phyloP scores from a whole-genome alignment of 2,888 invertebrate genomes.

The Cheiracanthium punctorium region DNA sequence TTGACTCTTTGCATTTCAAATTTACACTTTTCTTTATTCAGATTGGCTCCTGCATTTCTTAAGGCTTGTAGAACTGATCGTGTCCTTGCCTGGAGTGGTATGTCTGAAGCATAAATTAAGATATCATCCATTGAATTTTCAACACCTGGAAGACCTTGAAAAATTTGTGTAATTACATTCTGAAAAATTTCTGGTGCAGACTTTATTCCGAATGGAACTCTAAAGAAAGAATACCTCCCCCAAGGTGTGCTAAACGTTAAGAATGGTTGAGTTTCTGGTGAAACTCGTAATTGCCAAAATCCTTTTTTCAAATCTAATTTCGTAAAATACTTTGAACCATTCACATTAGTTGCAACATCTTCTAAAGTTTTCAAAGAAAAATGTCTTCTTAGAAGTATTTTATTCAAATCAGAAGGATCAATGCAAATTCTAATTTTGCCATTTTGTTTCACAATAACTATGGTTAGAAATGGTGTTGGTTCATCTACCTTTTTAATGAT shows the following conservation, averaged over 20 bases:
- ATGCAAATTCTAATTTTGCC: neutral
- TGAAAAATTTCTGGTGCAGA: neutral
- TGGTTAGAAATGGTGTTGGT: too few species aligned
- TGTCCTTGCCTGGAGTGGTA: too few species aligned
- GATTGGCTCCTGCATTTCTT: too few species aligned
- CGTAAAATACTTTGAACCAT: neutral
- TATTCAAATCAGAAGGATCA: neutral
- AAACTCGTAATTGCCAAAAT: constrained; percentile 11
- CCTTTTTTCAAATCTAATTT: neutral
- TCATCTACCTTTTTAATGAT: too few species aligned
- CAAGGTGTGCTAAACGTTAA: neutral
- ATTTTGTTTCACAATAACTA: neutral
- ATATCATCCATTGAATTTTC: too few species aligned
- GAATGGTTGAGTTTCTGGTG: neutral
- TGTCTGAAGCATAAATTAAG: too few species aligned
- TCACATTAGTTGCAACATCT: neutral
- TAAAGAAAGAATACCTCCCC: neutral
- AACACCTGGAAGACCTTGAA: neutral
- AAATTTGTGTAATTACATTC: neutral
- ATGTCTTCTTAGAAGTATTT: neutral
- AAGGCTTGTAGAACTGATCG: too few species aligned
- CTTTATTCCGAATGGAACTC: neutral
- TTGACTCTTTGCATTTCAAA: too few species aligned
- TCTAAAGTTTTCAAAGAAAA: neutral
- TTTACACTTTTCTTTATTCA: too few species aligned